Evolutionary conservation across 2,797 vertebrate species (phyloP), one percentile per base, ranked within the genome.

Genomic region (Cyprinella venusta): DNA sequence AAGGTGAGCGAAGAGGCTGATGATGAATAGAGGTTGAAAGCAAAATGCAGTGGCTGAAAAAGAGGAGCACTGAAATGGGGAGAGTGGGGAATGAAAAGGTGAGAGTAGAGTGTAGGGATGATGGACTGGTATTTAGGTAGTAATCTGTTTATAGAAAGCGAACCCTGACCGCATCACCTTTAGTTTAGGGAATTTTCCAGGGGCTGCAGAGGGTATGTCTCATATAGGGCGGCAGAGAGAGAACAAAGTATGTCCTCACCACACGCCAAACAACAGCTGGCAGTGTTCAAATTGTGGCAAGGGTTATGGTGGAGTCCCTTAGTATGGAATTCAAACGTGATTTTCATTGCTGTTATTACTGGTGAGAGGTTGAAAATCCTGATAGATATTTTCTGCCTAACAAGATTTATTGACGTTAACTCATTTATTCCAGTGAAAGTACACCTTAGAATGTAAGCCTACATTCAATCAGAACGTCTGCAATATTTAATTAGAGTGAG

Each of bases 141-240:
- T 72, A 74, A 72, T 84, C 81, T 83, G 71, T 65, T 76, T 83
- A 83, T 84, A 86, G 82, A 54, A 81, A 59, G 36, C 56, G 18
- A 64, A 64, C 85, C 85, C 78, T 86, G 82, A 86, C 85, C 79
- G 4, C 21, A 70, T 68, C 42, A 15, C 81, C 71, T 83, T 69
- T 74, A 50, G 85, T 83, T 83, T 80, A 70, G 56, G 56, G 85
- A 83, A 65, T 86, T 80, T 80, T 83, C 65, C 77, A 65, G 71
- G 33, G 68, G 65, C 67, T 86, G 72, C 82, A 78, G 79, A 65
- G 77, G 77, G 71, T 26, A 71, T 79, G 56, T 61, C 56, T 68
- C 18, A 19, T 56, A 78, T 54, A 82, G 40, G 40, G 12, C 64
- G 50, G 72, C 61, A 40, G 59, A 13, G 13, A 72, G 75, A 79